phyloP scores from a whole-genome alignment of 2,888 invertebrate genomes.

The Ectemnius cavifrons region DNA sequence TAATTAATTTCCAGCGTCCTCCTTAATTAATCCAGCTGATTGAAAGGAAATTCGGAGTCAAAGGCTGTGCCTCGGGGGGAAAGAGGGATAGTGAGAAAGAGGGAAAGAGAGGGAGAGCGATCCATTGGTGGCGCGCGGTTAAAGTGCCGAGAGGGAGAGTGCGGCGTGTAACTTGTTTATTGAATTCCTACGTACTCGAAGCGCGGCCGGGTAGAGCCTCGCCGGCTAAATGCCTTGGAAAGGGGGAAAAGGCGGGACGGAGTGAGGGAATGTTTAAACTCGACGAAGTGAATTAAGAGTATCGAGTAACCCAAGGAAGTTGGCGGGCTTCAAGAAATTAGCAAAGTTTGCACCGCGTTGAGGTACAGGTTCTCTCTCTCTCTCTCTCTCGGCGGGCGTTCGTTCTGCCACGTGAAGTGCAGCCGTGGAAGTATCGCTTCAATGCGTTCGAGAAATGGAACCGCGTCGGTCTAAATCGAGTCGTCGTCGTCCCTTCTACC shows the following conservation, averaged over 20 bases:
- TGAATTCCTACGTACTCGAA: constrained; percentile 59
- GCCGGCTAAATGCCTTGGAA: constrained; percentile 49
- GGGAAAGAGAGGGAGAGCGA: constrained; percentile 7
- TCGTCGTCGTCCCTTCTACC: constrained; percentile 6
- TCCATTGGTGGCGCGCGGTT: constrained; percentile 24
- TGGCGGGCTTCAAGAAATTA: constrained; percentile 62
- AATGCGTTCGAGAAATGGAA: constrained; percentile 48
- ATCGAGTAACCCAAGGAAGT: constrained; percentile 63
- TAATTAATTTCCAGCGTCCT: constrained; percentile 44
- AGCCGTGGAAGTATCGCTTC: constrained; percentile 46
- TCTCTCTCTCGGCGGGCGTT: background rate
- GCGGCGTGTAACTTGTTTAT: constrained; percentile 56
- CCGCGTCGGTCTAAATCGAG: constrained; percentile 35
- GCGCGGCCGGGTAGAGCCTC: constrained; percentile 26
- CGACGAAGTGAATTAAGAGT: constrained; percentile 65
- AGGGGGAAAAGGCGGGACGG: too few species aligned
- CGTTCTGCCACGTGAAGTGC: constrained; percentile 19
- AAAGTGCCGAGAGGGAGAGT: constrained; percentile 9
- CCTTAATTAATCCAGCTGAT: constrained; percentile 47
- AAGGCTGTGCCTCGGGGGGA: constrained; percentile 15
- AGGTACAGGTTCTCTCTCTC: constrained; percentile 19
- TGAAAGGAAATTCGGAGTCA: constrained; percentile 52
- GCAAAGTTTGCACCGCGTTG: constrained; percentile 56
- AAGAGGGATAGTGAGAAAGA: too few species aligned
- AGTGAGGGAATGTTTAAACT: constrained; percentile 59